Conservation (phyloP, 2,888 invertebrate genomes). For the Escarpia spicata region DNA sequence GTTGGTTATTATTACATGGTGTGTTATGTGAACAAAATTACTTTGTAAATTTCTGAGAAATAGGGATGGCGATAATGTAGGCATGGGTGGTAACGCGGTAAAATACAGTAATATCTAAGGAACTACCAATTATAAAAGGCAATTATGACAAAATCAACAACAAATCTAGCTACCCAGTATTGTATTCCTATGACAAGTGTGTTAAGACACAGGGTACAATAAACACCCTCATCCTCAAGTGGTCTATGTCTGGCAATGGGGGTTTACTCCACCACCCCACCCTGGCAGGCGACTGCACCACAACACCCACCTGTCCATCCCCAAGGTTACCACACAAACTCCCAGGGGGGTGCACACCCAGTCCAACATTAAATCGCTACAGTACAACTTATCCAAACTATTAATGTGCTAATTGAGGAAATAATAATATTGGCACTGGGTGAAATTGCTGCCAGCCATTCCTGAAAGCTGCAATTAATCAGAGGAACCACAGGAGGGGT, state of each 20-base stretch:
- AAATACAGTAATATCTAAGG: too few species aligned
- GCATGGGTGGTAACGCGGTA: too few species aligned
- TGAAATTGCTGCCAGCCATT: neutral
- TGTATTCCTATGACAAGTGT: neutral
- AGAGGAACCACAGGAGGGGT: neutral
- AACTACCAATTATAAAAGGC: neutral
- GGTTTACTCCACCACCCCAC: neutral
- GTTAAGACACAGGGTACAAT: neutral
- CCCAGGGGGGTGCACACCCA: neutral
- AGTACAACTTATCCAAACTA: conserved; percentile 6
- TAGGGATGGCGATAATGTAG: too few species aligned
- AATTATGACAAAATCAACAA: neutral
- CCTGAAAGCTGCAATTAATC: neutral
- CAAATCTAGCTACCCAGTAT: neutral
- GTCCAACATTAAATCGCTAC: neutral
- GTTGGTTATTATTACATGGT: too few species aligned
- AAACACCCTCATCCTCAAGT: neutral
- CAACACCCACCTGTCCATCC: neutral
- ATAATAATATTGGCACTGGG: neutral
- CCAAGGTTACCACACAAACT: neutral
- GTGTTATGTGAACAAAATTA: too few species aligned
- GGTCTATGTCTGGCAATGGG: neutral
- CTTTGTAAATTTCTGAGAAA: too few species aligned
- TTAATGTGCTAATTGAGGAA: neutral
- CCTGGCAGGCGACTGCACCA: neutral